These are phyloP conservation scores for Ictalurus furcatus DNA, from an alignment of 2,113 vertebrate species.

Conservation along the genomic window DNA sequence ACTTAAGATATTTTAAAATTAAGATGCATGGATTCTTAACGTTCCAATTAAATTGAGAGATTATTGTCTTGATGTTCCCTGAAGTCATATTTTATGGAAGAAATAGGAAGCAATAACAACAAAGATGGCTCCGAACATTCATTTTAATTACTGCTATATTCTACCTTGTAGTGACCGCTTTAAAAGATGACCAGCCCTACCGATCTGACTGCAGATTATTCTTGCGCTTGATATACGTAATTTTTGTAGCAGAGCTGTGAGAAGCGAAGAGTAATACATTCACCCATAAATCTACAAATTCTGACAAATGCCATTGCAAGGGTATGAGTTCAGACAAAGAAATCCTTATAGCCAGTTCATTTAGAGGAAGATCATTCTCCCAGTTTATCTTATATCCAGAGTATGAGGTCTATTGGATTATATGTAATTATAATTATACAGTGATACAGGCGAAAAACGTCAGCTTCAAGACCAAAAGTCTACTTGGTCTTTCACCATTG, in stretches of 20 bases:
- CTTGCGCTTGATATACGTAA: too few species aligned
- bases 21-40: too few species aligned
- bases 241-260: too few species aligned
- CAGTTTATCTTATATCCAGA: not conserved
- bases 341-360: not conserved
- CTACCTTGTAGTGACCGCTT: too few species aligned
- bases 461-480: not conserved
- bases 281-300: not conserved
- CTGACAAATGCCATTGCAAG: not conserved
- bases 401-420: not conserved
- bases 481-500: not conserved
- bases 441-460: not conserved
- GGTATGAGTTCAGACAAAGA: not conserved
- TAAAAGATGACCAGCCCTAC: not conserved
- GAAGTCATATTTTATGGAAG: not conserved
- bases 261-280: too few species aligned
- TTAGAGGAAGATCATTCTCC: not conserved
- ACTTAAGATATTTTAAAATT: too few species aligned
- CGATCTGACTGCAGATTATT: too few species aligned
- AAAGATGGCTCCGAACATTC: too few species aligned
- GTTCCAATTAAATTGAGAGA: not conserved
- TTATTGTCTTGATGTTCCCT: not conserved
- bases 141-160: too few species aligned
- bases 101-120: not conserved
- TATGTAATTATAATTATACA: not conserved